A percentile compares a stretch with the other conserved stretches of the same genome.
Conservation (phyloP, 2,888 invertebrate species). For the Agrochola lychnidis region DNA sequence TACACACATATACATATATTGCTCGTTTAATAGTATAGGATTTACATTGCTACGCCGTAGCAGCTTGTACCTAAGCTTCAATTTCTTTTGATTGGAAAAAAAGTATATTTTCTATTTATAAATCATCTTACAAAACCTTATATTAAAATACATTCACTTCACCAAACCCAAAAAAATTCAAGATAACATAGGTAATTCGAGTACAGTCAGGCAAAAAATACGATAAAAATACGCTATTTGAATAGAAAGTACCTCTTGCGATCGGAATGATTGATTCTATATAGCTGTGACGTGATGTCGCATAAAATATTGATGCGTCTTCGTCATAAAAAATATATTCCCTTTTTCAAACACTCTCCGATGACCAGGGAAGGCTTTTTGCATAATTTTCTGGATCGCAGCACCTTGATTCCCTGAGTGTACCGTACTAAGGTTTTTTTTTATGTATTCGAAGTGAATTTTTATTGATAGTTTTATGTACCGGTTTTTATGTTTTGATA, state of each 20-base stretch:
- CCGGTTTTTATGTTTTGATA: slow-evolving; percentile 53
- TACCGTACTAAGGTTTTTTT: slow-evolving; percentile 41
- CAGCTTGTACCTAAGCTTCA: neutral
- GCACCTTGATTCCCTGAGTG: slow-evolving; percentile 82
- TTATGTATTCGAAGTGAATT: slow-evolving; percentile 52
- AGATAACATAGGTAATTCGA: slow-evolving; percentile 61
- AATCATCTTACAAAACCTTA: neutral
- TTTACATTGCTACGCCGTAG: neutral
- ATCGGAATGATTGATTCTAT: slow-evolving; percentile 77
- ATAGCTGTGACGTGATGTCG: slow-evolving; percentile 71
- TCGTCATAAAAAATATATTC: slow-evolving; percentile 78
- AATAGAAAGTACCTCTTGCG: slow-evolving; percentile 79
- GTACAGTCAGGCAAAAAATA: slow-evolving; percentile 62
- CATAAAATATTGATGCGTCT: slow-evolving; percentile 74
- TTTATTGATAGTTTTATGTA: slow-evolving; percentile 66
- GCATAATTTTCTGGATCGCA: slow-evolving; percentile 83
- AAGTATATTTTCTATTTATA: too few relatives aligned
- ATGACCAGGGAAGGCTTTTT: slow-evolving; percentile 83
- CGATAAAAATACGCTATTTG: slow-evolving; percentile 76
- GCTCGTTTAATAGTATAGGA: too few relatives aligned
- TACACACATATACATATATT: too few relatives aligned
- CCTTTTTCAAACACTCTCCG: slow-evolving; percentile 65
- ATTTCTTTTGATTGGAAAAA: too few relatives aligned
- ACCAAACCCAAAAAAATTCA: slow-evolving; percentile 58
- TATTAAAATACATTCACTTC: neutral